Evolutionary conservation across 2,797 vertebrate species (phyloP).

Genomic region (Selene dorsalis): DNA sequence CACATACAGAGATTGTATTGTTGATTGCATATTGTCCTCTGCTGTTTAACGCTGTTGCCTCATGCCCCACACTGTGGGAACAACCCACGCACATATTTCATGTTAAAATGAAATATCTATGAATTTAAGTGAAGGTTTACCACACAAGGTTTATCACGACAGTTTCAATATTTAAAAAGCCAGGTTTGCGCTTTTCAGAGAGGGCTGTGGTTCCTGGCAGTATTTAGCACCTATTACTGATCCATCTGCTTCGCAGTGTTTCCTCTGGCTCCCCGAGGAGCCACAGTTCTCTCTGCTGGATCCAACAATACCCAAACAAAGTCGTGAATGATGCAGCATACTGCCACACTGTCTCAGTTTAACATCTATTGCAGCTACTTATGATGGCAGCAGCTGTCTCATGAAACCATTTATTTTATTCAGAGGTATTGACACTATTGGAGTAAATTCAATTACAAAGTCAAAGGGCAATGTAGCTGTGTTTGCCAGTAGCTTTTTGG

Average conservation of each 20-base stretch:
- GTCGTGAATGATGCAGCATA: constrained; percentile 59
- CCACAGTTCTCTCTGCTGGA: constrained; percentile 67
- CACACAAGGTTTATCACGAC: constrained; percentile 24
- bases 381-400: constrained; percentile 22
- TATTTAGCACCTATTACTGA: constrained; percentile 77
- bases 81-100: not conserved
- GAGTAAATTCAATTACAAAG: constrained; percentile 17
- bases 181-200: constrained; percentile 49
- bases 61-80: not conserved
- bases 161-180: constrained; percentile 37
- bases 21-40: constrained; percentile 12
- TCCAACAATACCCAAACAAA: constrained; percentile 71
- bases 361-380: constrained; percentile 33
- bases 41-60: constrained; percentile 3
- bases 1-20: not conserved
- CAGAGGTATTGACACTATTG: constrained; percentile 6
- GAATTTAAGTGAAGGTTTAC: constrained; percentile 9
- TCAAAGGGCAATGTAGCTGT: constrained; percentile 23
- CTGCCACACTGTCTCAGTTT: constrained; percentile 57
- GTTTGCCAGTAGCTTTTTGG: constrained; percentile 16
- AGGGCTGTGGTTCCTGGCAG: constrained; percentile 63
- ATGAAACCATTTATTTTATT: constrained; percentile 42
- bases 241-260: constrained; percentile 76
- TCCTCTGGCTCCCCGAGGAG: constrained; percentile 65
- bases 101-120: constrained; percentile 11